These are phyloP conservation scores for Phyto melanocephala DNA, from an alignment of 2,888 invertebrate genomes.

Conservation along the genomic window DNA sequence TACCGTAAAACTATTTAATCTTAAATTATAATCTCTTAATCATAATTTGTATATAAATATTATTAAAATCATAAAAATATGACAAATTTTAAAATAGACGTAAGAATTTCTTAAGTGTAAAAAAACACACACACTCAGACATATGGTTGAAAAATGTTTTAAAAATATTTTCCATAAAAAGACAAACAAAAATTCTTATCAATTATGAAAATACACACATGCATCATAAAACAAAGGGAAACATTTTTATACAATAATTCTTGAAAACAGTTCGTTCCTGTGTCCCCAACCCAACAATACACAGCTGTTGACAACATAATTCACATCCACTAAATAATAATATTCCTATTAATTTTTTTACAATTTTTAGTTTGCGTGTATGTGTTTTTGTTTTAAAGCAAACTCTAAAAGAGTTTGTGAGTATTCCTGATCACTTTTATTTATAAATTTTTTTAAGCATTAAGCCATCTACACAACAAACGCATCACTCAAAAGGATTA, in stretches of 20 bases:
- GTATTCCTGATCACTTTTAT: neutral
- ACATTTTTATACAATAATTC: neutral
- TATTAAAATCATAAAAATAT: slow-evolving; percentile 28
- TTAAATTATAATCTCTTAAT: slow-evolving; percentile 55
- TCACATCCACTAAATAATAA: slow-evolving; percentile 65
- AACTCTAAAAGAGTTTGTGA: slow-evolving; percentile 32
- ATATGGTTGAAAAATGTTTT: neutral
- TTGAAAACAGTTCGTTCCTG: slow-evolving; percentile 2
- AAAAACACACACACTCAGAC: neutral
- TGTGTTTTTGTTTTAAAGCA: slow-evolving; percentile 14
- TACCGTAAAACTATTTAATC: slow-evolving; percentile 22
- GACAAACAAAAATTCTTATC: neutral
- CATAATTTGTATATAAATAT: slow-evolving; percentile 53
- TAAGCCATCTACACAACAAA: slow-evolving; percentile 38
- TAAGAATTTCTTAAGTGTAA: neutral
- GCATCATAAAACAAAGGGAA: neutral
- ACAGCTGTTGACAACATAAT: slow-evolving; percentile 77
- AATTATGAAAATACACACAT: neutral
- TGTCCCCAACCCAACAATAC: slow-evolving; percentile 38
- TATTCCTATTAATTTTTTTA: neutral
- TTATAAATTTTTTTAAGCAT: neutral
- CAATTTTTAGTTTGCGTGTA: neutral
- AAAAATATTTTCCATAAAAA: neutral
- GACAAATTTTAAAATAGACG: neutral
- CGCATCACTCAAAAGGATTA: slow-evolving; percentile 60